Base-by-base conservation (phyloP, 2,888 invertebrate genomes). In the Stenolophus ochropezus region DNA sequence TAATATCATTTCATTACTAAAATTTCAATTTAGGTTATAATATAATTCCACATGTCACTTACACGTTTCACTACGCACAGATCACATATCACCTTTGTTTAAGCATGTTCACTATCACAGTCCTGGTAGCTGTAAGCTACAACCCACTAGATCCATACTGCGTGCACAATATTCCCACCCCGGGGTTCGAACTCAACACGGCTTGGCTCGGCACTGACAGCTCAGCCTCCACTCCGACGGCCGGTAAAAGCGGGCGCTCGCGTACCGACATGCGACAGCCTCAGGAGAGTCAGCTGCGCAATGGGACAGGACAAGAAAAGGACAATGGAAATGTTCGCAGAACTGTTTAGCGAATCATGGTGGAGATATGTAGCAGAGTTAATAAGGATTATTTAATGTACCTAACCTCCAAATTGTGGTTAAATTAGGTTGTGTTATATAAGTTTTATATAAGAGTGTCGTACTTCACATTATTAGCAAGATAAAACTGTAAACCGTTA, bases 211-310 rank as follows among this genome's bases (percentile, higher is more conserved):
- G 14, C 27, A 23, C 61, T 61, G 61, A 69, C 65, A 69, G 65
- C 25, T 23, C 25, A 21, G 11, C 27, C 4, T 8, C 20, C 20
- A 8, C 61, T 69, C 33, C 65, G 65, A 27, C 65, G 33, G 65
- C 18, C 33, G 65, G 65, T 16, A 58, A 58, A 2, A 25, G 27
- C 61, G 25, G 61, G 23, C 25, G 27, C 65, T 25, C 14, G 65
- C 33, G 33, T 27, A 16, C 65, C 6, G 27, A 25, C 16, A 65
- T 18, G 65, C 16, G 65, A 27, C 8, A 33, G 65, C 65, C 65
- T 27, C 14, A 33, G 65, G 65, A 33, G 33, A 18, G 65, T 18
- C 65, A 69, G 65, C 65, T 69, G 65, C 27, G 33, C 65, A 27
- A 33, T 33, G 18, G 18, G 16, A 23, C 23, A 61, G 33, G 65